Percentiles rank a stretch among this genome's conserved stretches.
phyloP scores from a whole-genome alignment of 2,797 vertebrate genomes.

The Sebastes kiyomatsui region DNA sequence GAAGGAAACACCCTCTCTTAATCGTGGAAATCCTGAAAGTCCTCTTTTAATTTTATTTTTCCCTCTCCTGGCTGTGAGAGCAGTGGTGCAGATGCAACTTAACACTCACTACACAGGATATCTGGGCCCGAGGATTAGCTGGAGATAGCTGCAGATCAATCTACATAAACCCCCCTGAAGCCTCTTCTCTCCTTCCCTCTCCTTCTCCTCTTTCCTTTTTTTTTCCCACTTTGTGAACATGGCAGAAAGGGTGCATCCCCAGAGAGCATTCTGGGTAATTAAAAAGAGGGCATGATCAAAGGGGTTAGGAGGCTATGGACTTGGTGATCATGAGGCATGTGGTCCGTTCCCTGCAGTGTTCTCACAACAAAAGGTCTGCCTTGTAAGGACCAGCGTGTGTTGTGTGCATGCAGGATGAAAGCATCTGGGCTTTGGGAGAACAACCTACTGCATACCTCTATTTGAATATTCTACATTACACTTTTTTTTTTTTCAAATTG shows the following conservation, averaged over 20 bases:
- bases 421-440: constrained; percentile 40
- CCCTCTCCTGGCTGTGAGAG: constrained; percentile 46
- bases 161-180: constrained; percentile 75
- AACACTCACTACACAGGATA: constrained; percentile 67
- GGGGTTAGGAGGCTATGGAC: constrained; percentile 59
- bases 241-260: constrained; percentile 58
- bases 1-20: constrained; percentile 1
- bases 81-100: constrained; percentile 63
- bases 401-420: constrained; percentile 58
- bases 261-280: constrained; percentile 72
- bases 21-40: constrained; percentile 64
- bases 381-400: constrained; percentile 50
- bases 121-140: constrained; percentile 74
- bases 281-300: constrained; percentile 66
- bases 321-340: constrained; percentile 55
- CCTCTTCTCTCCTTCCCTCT: constrained; percentile 51
- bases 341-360: constrained; percentile 57
- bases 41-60: constrained; percentile 47
- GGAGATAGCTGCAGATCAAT: constrained; percentile 76
- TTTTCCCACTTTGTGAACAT: constrained; percentile 32
- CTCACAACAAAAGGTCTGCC: constrained; percentile 61
- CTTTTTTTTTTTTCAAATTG: constrained; percentile 3
- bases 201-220: constrained; percentile 33
- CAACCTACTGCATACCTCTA: constrained; percentile 8
- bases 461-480: constrained; percentile 34